Evolutionary conservation across 2,113 vertebrate genomes (phyloP), one percentile per base, ranked within the genome.

Genomic region (Notarius lentiginosus): DNA sequence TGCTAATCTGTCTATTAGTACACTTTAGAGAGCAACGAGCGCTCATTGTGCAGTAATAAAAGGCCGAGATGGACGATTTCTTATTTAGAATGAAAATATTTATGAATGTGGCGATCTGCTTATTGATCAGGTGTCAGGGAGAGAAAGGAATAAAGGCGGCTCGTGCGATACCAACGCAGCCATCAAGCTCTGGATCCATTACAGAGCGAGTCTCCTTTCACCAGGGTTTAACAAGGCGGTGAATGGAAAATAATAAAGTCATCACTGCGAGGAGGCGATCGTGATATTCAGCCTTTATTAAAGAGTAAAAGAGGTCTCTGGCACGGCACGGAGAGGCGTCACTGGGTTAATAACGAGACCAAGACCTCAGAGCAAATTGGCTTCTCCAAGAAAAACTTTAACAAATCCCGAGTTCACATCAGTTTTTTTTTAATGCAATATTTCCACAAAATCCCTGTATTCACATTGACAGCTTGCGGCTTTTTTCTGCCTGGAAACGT

Each of bases 1-100:
- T 96, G 95, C 94, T 95, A 96, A 96, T 95, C 91, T 92, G 68
- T 85, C 93, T 93, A 94, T 95, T 94, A 95, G 94, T 93, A 93
- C 93, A 94, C 93, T 95, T 94, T 94, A 93, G 89, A 94, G 92
- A 91, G 92, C 91, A 84, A 87, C 88, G 92, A 93, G 92, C 94
- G 91, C 92, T 88, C 90, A 94, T 92, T 94, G 91, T 93, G 92
- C 90, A 89, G 92, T 94, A 94, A 96, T 95, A 92, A 94, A 94
- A 94, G 92, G 82, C 85, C 87, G 34, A 87, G 91, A 91, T 89
- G 88, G 89, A 89, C 24, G 34, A 90, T 88, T 87, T 92, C 91
- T 92, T 95, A 93, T 94, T 93, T 91, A 91, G 87, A 93, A 93
- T 92, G 90, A 93, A 94, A 92, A 93, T 92, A 92, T 94, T 94